Evolutionary conservation across 2,888 invertebrate genomes (phyloP).

Genomic region (Cecidostiba fungosa): DNA sequence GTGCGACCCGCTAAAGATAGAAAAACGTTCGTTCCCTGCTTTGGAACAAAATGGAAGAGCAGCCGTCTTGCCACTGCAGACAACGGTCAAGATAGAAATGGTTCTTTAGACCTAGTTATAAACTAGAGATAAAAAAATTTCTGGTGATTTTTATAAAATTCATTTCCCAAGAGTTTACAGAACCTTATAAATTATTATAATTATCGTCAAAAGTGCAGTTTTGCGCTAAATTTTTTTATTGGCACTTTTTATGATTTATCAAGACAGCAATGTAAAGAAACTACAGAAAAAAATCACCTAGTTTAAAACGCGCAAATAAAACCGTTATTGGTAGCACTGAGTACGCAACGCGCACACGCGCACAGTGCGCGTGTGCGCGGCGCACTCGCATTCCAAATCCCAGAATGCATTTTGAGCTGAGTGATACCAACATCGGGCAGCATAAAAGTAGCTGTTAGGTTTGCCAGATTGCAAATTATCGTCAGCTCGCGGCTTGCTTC

Average conservation of each 20-base stretch:
- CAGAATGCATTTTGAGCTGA: background rate
- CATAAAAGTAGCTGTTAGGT: background rate
- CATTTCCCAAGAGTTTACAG: background rate
- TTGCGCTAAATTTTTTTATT: background rate
- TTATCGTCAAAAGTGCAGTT: background rate
- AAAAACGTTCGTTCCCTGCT: slow-evolving; percentile 41
- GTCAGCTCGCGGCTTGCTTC: background rate
- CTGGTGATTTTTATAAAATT: background rate
- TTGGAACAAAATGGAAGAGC: slow-evolving; percentile 56
- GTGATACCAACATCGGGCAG: background rate
- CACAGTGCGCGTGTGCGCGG: too few species aligned
- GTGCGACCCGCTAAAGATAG: slow-evolving; percentile 53
- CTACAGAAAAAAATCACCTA: background rate
- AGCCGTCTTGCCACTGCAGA: background rate
- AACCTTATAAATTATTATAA: background rate
- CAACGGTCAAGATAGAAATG: slow-evolving; percentile 24
- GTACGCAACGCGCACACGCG: background rate
- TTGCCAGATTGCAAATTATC: background rate
- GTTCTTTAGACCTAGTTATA: background rate
- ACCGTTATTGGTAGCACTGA: slow-evolving; percentile 42
- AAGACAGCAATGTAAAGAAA: background rate
- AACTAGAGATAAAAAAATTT: background rate
- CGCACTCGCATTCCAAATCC: too few species aligned
- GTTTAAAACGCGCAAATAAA: slow-evolving; percentile 2
- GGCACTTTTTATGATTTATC: background rate